These are phyloP conservation scores for Lapara coniferarum DNA, from an alignment of 2,888 invertebrate species.

Conservation along the genomic window DNA sequence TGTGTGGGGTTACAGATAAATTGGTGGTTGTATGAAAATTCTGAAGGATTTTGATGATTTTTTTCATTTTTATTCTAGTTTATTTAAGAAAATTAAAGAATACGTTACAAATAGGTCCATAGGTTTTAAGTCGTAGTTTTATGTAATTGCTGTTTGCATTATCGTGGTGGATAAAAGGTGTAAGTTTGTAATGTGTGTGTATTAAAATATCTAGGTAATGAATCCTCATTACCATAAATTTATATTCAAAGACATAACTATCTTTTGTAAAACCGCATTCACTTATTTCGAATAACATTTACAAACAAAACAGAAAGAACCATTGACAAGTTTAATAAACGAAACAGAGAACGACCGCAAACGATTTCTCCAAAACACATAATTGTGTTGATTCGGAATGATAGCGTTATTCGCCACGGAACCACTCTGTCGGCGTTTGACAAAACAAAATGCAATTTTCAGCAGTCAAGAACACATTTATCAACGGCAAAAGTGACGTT, in stretches of 20 bases:
- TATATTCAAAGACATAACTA: too few relatives aligned
- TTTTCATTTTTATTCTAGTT: not conserved
- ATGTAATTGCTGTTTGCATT: too few relatives aligned
- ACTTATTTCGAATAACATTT: not conserved
- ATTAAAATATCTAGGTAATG: too few relatives aligned
- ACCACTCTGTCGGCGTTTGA: slow-evolving; percentile 66
- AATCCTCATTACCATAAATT: too few relatives aligned
- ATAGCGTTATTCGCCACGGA: slow-evolving; percentile 14
- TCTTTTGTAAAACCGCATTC: not conserved
- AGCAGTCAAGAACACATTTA: slow-evolving; percentile 76
- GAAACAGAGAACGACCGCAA: slow-evolving; percentile 18
- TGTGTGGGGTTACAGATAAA: not conserved
- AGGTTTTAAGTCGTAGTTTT: too few relatives aligned
- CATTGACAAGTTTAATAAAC: slow-evolving; percentile 14
- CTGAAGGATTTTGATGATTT: slow-evolving; percentile 29
- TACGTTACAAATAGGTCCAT: too few relatives aligned
- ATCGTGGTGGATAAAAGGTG: too few relatives aligned
- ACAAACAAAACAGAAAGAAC: slow-evolving; percentile 10
- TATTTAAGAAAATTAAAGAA: too few relatives aligned
- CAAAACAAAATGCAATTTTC: slow-evolving; percentile 72
- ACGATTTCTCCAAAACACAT: slow-evolving; percentile 23
- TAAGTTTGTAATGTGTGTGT: too few relatives aligned
- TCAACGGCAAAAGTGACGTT: slow-evolving; percentile 79
- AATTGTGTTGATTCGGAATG: slow-evolving; percentile 20
- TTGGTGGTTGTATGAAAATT: slow-evolving; percentile 24